phyloP scores from a whole-genome alignment of 2,888 invertebrate genomes.

The Linnaemya tessellans region DNA sequence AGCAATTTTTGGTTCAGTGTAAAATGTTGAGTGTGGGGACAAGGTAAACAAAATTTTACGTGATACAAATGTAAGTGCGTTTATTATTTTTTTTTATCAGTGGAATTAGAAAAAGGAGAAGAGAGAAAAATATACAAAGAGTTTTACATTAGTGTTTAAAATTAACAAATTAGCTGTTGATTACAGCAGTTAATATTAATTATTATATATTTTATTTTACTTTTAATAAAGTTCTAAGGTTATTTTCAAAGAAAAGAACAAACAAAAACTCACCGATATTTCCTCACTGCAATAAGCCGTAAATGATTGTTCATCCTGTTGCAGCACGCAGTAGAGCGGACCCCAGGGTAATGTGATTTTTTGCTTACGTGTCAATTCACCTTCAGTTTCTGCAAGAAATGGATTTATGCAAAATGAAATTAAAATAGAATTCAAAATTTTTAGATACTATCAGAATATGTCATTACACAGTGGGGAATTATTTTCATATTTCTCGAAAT shows the following conservation, averaged over 20 bases:
- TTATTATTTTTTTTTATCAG: conserved; percentile 8
- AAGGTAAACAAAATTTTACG: conserved; percentile 8
- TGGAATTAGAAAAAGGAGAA: conserved; percentile 43
- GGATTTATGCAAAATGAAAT: not conserved
- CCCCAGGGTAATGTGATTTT: conserved; percentile 85
- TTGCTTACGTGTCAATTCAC: conserved; percentile 82
- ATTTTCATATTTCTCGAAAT: no score
- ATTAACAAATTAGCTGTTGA: conserved; percentile 21
- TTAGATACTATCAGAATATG: no score
- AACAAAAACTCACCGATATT: conserved; percentile 86
- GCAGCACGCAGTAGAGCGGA: conserved; percentile 88
- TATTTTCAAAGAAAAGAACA: not conserved
- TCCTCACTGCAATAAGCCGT: conserved; percentile 89
- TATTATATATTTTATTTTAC: not conserved
- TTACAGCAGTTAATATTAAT: conserved; percentile 26
- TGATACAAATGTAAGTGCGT: conserved; percentile 16
- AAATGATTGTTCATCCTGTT: conserved; percentile 88
- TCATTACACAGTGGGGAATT: no score
- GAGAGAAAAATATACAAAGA: conserved; percentile 43
- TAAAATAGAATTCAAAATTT: not conserved
- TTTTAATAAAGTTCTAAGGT: not conserved
- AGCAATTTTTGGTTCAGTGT: conserved; percentile 44
- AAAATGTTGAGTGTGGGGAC: not conserved
- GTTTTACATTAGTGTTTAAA: conserved; percentile 24
- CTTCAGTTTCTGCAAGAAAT: conserved; percentile 81